These are phyloP conservation scores for Pyrocoelia pectoralis DNA, from an alignment of 2,888 invertebrate genomes.

Conservation along the genomic window DNA sequence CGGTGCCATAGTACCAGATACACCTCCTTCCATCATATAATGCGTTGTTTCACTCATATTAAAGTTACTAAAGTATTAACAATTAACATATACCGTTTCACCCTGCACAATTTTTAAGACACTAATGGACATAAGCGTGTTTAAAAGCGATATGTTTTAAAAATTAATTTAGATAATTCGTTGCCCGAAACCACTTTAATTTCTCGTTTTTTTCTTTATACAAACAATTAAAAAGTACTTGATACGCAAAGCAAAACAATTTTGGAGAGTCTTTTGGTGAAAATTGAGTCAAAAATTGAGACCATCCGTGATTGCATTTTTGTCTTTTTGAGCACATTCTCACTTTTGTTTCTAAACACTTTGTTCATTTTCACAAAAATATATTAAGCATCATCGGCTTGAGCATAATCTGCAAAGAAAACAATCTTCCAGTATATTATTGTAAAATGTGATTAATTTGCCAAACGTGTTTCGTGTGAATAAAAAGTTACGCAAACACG, in stretches of 20 bases:
- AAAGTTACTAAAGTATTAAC: constrained; percentile 17
- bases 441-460: background rate
- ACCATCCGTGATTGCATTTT: background rate
- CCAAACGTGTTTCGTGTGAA: too few species aligned
- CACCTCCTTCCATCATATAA: constrained; percentile 48
- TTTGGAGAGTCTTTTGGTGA: constrained; percentile 4
- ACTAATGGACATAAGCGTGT: constrained; percentile 36
- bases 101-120: constrained; percentile 36
- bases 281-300: constrained; percentile 7
- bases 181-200: constrained; percentile 39
- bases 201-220: too few species aligned
- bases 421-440: constrained; percentile 13
- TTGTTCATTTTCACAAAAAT: constrained; percentile 22
- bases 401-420: constrained; percentile 42
- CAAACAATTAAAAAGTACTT: constrained; percentile 24
- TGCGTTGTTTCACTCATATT: constrained; percentile 50
- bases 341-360: constrained; percentile 14
- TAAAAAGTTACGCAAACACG: too few species aligned
- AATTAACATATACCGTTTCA: constrained; percentile 26
- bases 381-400: constrained; percentile 22
- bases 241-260: background rate
- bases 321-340: constrained; percentile 27
- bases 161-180: constrained; percentile 42
- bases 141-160: constrained; percentile 48
- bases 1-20: constrained; percentile 52